phyloP scores from a whole-genome alignment of 2,888 invertebrate species.

The Drosophila yooni region DNA sequence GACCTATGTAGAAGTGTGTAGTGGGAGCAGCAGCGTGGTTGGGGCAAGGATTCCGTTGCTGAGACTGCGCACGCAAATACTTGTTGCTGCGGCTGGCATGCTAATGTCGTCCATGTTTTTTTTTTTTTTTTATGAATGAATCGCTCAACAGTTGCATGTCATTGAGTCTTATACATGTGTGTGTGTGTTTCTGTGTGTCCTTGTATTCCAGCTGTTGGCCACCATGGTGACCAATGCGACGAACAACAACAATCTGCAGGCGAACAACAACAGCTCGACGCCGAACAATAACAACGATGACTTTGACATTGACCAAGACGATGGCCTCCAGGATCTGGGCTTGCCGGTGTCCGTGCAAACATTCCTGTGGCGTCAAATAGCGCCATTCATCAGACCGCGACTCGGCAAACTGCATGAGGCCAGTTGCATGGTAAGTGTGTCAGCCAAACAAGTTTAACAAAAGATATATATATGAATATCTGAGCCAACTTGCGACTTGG shows the following conservation, averaged over 20 bases:
- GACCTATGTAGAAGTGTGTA: conserved; percentile 57
- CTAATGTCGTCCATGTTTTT: neutral
- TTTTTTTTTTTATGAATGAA: conserved; percentile 54
- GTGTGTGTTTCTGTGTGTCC: conserved; percentile 20
- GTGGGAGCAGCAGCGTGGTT: neutral
- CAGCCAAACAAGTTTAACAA: conserved; percentile 16
- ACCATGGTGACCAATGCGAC: conserved; percentile 77
- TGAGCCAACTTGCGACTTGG: neutral
- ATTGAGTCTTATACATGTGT: conserved; percentile 19
- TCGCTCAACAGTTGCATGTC: conserved; percentile 60
- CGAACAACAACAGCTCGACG: conserved; percentile 75
- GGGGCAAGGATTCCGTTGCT: conserved; percentile 8
- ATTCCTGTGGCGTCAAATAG: conserved; percentile 98
- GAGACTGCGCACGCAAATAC: conserved; percentile 80
- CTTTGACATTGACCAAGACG: conserved; percentile 86
- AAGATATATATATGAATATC: neutral
- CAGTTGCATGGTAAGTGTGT: conserved; percentile 94
- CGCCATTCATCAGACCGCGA: conserved; percentile 98
- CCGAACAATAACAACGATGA: conserved; percentile 81
- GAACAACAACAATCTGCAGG: conserved; percentile 71
- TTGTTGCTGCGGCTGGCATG: conserved; percentile 66
- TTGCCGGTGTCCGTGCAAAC: conserved; percentile 98
- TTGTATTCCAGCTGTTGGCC: conserved; percentile 66
- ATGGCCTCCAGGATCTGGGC: conserved; percentile 89
- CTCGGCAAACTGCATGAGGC: conserved; percentile 98